Base-by-base conservation (phyloP, 2,797 vertebrate species). In the Alauda arvensis region DNA sequence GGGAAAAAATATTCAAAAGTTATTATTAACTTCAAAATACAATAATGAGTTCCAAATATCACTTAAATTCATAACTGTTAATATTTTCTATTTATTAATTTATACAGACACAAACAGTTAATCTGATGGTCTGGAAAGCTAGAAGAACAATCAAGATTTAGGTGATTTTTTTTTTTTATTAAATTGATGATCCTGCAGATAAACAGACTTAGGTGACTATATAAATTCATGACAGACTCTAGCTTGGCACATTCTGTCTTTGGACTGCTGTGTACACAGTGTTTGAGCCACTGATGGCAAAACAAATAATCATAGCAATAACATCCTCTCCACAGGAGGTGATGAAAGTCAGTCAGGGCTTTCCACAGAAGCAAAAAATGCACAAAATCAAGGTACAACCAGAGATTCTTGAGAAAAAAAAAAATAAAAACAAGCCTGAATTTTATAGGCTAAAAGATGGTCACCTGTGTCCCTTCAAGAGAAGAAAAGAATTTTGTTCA, bases 231-330 rank as follows among this genome's bases (percentile, higher is more conserved):
- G 72, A 29, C 20, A 90, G 33, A 24, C 10, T 31, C 12, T 25
- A 28, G 8, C 29, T 76, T 83, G 66, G 39, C 70, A 78, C 17
- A 23, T 42, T 89, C 70, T 83, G 8, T 29, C 40, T 91, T 66
- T 62, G 66, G 48, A 81, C 45, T 78, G 74, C 74, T 69, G 39
- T 29, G 52, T 24, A 62, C n/a, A 39, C 3, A 6, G n/a, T 7
- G 3, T 76, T 75, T 85, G 45, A 72, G 52, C n/a, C 51, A 78
- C 60, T 69, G 63, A 81, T 87, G 51, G 72, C 48, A 82, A 92
- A 92, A 83, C 20, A 85, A 93, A 87, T 88, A 85, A 83, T 76
- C 70, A 65, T 11, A 65, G 77, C 48, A 85, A 83, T 89, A 87
- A 72, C 53, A 63, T 78, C 40, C 14, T 78, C 70, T 66, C 52